These are phyloP conservation scores for Drosophila mauritiana DNA, from an alignment of 1,140 invertebrate genomes.

Conservation along the genomic window DNA sequence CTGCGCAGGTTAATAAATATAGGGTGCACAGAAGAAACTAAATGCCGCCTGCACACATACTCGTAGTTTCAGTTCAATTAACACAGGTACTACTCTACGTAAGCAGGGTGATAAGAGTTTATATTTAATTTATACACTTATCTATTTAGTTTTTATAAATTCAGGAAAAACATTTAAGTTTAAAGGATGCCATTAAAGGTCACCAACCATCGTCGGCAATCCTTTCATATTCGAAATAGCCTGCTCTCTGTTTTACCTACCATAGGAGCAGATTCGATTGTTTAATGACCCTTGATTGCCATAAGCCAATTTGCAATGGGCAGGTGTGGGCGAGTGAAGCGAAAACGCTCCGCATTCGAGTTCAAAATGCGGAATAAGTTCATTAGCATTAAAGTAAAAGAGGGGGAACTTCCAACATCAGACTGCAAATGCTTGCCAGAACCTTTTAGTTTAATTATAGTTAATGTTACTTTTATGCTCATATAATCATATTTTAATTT, in stretches of 20 bases:
- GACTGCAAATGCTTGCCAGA: conserved; percentile 46
- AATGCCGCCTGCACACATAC: background rate
- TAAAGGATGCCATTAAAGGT: background rate
- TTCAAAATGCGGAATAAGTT: conserved; percentile 75
- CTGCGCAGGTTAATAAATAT: conserved; percentile 1
- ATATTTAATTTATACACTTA: too few relatives aligned
- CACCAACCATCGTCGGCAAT: background rate
- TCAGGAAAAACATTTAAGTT: too few relatives aligned
- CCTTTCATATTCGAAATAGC: background rate
- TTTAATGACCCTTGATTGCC: conserved; percentile 69
- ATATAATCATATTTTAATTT: conserved; percentile 38
- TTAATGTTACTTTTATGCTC: conserved; percentile 68
- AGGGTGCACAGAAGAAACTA: background rate
- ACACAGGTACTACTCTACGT: background rate
- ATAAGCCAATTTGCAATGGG: conserved; percentile 63
- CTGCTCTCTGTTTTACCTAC: background rate
- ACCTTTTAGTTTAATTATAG: conserved; percentile 49
- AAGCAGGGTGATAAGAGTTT: background rate
- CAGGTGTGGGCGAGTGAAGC: conserved; percentile 1
- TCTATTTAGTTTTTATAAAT: background rate
- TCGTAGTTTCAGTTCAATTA: background rate
- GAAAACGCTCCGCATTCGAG: conserved; percentile 54
- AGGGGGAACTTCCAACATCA: conserved; percentile 1
- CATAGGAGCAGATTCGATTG: conserved; percentile 47
- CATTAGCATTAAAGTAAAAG: conserved; percentile 54